Base-by-base conservation (phyloP, 2,888 invertebrate species). In the Endotricha flammealis region DNA sequence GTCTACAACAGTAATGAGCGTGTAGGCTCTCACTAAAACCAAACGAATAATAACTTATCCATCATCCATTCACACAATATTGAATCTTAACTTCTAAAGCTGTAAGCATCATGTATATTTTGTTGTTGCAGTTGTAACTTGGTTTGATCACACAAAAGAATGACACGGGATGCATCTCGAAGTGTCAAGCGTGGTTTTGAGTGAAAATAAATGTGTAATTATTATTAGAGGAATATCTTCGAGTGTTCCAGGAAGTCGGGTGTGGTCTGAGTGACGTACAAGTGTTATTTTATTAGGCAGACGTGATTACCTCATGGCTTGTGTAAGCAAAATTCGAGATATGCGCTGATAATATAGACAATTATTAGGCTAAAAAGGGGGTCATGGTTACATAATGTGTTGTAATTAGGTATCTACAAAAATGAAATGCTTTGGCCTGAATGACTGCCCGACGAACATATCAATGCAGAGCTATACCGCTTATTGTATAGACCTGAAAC, bases 121-220 rank as follows among this genome's bases (percentile, higher is more conserved):
- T 9, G n/a, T 10, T 32, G 29, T 17, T 39, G 38, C n/a, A 30
- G 12, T 42, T 16, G 38, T 47, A 55, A 39, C 33, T 48, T 66
- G 59, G 69, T 60, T 34, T 40, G 32, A 36, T 39, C 38, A 50
- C 53, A 74, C 72, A 74, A 74, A 64, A 61, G 63, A 71, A 61
- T 80, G 82, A 81, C 78, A 76, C 68, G 72, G 79, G 80, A 72
- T 69, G 74, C 72, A 70, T 79, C 76, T 78, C 66, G 53, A 64
- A 56, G 68, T 77, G 79, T 74, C 78, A 73, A 64, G 55, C 54
- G 59, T 50, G 63, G 77, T 79, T 81, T 79, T 59, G 66, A 74
- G 73, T 75, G 80, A 75, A 80, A 82, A 82, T 82, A 81, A 77
- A 75, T 64, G 73, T 69, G 70, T 78, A 74, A 77, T 79, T 74